Conservation (phyloP, 2,888 invertebrate species). For the Onchidella celtica region DNA sequence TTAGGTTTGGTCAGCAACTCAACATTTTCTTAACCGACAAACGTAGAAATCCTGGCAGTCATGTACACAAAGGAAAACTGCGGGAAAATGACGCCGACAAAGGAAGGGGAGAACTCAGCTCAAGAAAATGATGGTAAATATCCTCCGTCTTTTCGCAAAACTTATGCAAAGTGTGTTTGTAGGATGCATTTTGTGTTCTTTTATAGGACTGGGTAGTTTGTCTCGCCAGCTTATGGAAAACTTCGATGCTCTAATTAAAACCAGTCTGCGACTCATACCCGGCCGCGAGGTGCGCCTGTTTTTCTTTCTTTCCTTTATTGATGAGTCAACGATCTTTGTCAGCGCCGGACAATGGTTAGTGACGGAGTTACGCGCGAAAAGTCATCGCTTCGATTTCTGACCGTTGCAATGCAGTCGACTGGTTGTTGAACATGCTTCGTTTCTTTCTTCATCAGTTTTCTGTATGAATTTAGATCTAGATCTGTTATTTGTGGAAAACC, state of each 20-base stretch:
- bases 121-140: background rate
- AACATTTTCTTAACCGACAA: background rate
- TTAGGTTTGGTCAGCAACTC: no score
- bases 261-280: background rate
- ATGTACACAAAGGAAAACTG: slow-evolving; percentile 43
- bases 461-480: no score
- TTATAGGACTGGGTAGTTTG: no score
- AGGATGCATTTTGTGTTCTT: background rate
- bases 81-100: slow-evolving; percentile 33
- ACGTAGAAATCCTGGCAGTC: background rate
- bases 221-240: no score
- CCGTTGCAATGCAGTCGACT: no score
- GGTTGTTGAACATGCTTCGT: no score
- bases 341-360: slow-evolving; percentile 30
- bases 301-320: slow-evolving; percentile 5
- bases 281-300: slow-evolving; percentile 18
- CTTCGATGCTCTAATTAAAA: background rate
- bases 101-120: slow-evolving; percentile 1
- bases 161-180: background rate
- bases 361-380: background rate
- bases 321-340: slow-evolving; percentile 49
- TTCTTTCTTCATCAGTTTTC: no score
- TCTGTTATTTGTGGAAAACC: no score
- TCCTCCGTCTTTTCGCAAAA: background rate
- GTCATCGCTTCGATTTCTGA: background rate